Percentiles rank a stretch among this genome's conserved stretches.
These are phyloP conservation scores for Gobio gobio DNA, from an alignment of 2,113 vertebrate species.

Conservation along the genomic window DNA sequence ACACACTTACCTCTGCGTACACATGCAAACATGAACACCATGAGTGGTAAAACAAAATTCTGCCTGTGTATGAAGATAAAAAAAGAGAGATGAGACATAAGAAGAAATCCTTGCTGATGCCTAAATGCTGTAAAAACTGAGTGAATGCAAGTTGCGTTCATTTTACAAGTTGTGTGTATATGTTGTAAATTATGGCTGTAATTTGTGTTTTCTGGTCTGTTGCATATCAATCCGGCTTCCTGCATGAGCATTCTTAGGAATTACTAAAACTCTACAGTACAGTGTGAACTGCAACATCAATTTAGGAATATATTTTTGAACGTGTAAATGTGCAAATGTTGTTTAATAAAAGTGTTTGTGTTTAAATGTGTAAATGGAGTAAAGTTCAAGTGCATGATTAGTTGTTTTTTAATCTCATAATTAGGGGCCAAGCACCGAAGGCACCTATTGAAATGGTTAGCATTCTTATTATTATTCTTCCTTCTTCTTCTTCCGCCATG, in stretches of 20 bases:
- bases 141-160: background rate
- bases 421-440: no score
- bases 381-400: background rate
- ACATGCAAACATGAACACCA: background rate
- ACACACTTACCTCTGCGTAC: background rate
- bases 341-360: slow-evolving; percentile 26
- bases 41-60: background rate
- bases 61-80: background rate
- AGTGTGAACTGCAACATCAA: background rate
- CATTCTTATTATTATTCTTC: no score
- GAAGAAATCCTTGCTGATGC: background rate
- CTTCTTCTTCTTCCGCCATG: no score
- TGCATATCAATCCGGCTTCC: background rate
- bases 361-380: background rate
- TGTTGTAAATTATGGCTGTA: slow-evolving; percentile 2
- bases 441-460: no score
- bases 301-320: slow-evolving; percentile 3
- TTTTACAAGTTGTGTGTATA: background rate
- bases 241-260: background rate
- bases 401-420: background rate
- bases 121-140: background rate
- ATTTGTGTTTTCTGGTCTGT: background rate
- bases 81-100: background rate
- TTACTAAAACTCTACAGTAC: background rate
- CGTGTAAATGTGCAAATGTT: slow-evolving; percentile 9